Evolutionary conservation across 2,888 invertebrate genomes (phyloP).

Genomic region (Dicyrtoma fusca): DNA sequence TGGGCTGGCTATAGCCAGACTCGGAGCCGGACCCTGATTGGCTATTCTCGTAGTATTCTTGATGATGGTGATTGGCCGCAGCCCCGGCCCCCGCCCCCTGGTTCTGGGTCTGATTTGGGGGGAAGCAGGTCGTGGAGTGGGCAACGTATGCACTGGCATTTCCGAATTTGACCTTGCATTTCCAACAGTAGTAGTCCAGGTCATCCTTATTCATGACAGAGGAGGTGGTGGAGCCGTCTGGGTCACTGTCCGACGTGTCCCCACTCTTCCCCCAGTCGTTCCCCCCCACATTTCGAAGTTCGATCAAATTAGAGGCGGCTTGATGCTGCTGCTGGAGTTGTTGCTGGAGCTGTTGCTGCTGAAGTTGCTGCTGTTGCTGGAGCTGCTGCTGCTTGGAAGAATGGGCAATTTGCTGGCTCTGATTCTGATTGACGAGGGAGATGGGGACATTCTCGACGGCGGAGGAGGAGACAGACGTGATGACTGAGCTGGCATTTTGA

Average conservation of each 20-base stretch:
- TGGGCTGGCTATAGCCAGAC: too few relatives aligned
- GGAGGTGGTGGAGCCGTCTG: background rate
- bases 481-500: background rate
- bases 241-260: conserved; percentile 6
- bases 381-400: background rate
- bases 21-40: too few relatives aligned
- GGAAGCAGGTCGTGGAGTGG: conserved; percentile 18
- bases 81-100: too few relatives aligned
- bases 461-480: background rate
- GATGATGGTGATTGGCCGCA: too few relatives aligned
- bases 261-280: conserved; percentile 10
- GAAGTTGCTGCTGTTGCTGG: too few relatives aligned
- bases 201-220: conserved; percentile 1
- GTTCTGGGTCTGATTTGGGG: too few relatives aligned
- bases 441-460: background rate
- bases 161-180: conserved; percentile 29
- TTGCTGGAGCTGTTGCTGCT: too few relatives aligned
- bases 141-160: conserved; percentile 27
- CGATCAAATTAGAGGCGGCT: background rate
- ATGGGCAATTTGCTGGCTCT: conserved; percentile 15
- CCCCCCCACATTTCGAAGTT: conserved; percentile 6
- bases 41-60: too few relatives aligned
- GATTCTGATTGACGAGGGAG: conserved; percentile 3
- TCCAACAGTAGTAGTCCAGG: conserved; percentile 31
- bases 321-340: too few relatives aligned